Conservation (phyloP, 92 coral and sea anemone species). For the Palythoa grandis region DNA sequence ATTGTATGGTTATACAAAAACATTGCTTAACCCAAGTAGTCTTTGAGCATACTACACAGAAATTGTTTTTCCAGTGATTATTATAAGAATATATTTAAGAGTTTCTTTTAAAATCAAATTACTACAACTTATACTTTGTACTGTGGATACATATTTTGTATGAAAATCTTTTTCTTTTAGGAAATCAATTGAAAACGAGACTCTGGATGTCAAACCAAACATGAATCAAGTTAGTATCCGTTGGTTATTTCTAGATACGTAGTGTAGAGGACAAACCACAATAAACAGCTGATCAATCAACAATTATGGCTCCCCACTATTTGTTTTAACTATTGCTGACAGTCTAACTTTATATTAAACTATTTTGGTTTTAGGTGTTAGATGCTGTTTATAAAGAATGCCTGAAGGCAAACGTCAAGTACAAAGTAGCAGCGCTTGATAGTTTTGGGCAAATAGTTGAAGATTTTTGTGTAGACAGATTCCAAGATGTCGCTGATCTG, state of each 20-base stretch:
- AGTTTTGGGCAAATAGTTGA: slow-evolving; percentile 86
- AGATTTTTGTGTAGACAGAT: slow-evolving; percentile 74
- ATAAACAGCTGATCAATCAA: neutral
- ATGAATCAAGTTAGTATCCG: neutral
- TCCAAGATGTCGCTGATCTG: slow-evolving; percentile 79
- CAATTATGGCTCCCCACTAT: neutral
- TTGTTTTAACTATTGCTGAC: no score
- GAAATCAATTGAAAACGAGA: slow-evolving; percentile 21
- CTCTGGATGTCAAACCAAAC: slow-evolving; percentile 7
- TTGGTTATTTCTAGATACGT: neutral
- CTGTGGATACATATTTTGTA: neutral
- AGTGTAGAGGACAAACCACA: neutral
- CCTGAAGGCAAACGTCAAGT: slow-evolving; percentile 76
- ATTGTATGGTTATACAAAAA: no score
- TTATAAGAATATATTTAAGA: no score
- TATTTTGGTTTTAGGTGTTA: slow-evolving; percentile 52
- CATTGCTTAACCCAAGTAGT: no score
- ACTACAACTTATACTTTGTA: neutral
- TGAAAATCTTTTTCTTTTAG: neutral
- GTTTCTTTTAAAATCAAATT: neutral
- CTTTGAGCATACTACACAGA: no score
- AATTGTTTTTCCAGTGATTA: no score
- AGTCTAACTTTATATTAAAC: neutral
- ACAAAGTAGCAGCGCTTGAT: slow-evolving; percentile 78
- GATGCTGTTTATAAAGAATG: slow-evolving; percentile 87